phyloP scores from a whole-genome alignment of 2,797 vertebrate genomes.

The Malurus leucopterus region DNA sequence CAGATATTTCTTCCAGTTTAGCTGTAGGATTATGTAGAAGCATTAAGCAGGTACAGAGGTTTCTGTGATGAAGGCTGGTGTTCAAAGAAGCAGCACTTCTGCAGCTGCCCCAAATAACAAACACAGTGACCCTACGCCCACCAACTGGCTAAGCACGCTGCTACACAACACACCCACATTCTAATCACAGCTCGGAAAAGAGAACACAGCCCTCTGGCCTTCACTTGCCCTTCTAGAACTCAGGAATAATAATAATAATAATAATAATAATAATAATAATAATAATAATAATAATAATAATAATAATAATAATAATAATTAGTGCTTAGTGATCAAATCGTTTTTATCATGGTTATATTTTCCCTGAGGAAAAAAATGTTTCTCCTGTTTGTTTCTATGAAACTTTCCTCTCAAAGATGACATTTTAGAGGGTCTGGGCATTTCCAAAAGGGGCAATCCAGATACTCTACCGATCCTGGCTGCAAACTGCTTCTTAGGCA shows the following conservation, averaged over 20 bases:
- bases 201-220: background rate
- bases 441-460: background rate
- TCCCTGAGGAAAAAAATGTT: background rate
- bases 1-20: background rate
- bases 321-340: background rate
- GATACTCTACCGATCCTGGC: background rate
- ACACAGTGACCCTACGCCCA: background rate
- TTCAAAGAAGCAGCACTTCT: background rate
- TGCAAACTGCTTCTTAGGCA: background rate
- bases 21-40: background rate
- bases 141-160: background rate
- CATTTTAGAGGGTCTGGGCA: background rate
- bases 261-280: background rate
- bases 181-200: background rate
- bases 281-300: background rate
- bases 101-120: background rate
- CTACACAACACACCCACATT: background rate
- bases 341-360: background rate
- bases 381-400: background rate
- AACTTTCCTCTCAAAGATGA: background rate
- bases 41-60: background rate
- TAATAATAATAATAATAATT: background rate
- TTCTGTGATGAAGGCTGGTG: background rate
- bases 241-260: background rate
- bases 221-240: background rate